A percentile compares a stretch with the other conserved stretches of the same genome.
Evolutionary conservation across 2,888 invertebrate species (phyloP).

Genomic region (Zeuzera pyrina): DNA sequence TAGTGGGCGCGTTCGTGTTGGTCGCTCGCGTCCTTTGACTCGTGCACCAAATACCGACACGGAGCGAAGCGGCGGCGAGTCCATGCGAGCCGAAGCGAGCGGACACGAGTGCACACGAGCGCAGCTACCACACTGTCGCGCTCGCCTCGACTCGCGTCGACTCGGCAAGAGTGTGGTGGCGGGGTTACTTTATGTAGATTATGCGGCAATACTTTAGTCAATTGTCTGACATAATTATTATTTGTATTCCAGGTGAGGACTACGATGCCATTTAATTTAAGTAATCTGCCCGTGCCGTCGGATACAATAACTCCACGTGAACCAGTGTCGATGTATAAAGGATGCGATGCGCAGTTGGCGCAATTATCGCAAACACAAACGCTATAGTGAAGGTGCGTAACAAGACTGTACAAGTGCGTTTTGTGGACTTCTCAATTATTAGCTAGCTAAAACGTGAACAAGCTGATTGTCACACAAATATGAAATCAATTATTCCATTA

Average conservation of each 20-base stretch:
- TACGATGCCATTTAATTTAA: conserved; percentile 70
- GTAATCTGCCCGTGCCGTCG: conserved; percentile 56
- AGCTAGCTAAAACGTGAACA: conserved; percentile 27
- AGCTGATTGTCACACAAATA: conserved; percentile 28
- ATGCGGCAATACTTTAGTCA: too few relatives aligned
- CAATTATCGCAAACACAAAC: too few relatives aligned
- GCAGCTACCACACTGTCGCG: too few relatives aligned
- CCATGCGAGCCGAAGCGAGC: too few relatives aligned
- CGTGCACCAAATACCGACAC: too few relatives aligned
- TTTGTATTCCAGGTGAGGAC: conserved; percentile 54
- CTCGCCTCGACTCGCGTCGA: too few relatives aligned
- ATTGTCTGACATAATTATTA: conserved; percentile 1
- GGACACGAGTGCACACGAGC: too few relatives aligned
- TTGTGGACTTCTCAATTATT: conserved; percentile 14
- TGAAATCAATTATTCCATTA: conserved; percentile 69
- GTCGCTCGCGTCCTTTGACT: too few relatives aligned
- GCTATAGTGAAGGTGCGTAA: conserved; percentile 29
- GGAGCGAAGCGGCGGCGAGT: too few relatives aligned
- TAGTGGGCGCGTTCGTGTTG: too few relatives aligned
- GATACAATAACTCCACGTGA: conserved; percentile 42
- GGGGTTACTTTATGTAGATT: too few relatives aligned
- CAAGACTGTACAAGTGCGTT: conserved; percentile 9
- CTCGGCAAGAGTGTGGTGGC: too few relatives aligned
- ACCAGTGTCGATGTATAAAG: conserved; percentile 39
- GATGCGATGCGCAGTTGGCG: conserved; percentile 7